A percentile compares a stretch with the other conserved stretches of the same genome.
These are phyloP conservation scores for Oscheius onirici DNA, from an alignment of 2,888 invertebrate genomes.

Conservation along the genomic window DNA sequence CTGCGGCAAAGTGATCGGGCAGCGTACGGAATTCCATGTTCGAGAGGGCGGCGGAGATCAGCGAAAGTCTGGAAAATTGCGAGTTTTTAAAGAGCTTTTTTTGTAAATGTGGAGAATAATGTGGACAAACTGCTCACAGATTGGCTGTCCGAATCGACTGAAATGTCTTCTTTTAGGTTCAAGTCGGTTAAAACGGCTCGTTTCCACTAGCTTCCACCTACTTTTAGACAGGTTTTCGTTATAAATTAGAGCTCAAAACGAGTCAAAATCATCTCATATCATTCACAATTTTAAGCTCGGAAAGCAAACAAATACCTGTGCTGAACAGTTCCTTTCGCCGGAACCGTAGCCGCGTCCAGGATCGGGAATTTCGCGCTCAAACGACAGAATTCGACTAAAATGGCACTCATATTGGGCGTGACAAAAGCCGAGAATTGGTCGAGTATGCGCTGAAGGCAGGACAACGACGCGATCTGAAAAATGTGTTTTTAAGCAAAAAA, in stretches of 20 bases:
- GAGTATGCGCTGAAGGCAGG: constrained; percentile 62
- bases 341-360: neutral
- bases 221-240: too few species aligned
- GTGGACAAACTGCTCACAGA: too few species aligned
- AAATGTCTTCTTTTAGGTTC: too few species aligned
- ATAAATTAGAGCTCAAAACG: too few species aligned
- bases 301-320: constrained; percentile 10
- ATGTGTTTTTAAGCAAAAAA: neutral
- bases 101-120: too few species aligned
- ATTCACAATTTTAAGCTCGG: too few species aligned
- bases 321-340: constrained; percentile 11
- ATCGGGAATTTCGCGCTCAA: constrained; percentile 30
- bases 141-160: too few species aligned
- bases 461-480: constrained; percentile 62
- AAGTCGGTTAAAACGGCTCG: too few species aligned
- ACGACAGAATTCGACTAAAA: constrained; percentile 40
- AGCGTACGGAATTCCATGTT: constrained; percentile 49
- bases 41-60: constrained; percentile 49
- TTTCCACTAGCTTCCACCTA: too few species aligned
- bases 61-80: constrained; percentile 32
- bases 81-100: too few species aligned
- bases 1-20: constrained; percentile 41
- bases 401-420: constrained; percentile 42
- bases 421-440: constrained; percentile 59
- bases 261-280: too few species aligned